Conservation (phyloP, 2,888 invertebrate genomes). For the Eupithecia exiguata region DNA sequence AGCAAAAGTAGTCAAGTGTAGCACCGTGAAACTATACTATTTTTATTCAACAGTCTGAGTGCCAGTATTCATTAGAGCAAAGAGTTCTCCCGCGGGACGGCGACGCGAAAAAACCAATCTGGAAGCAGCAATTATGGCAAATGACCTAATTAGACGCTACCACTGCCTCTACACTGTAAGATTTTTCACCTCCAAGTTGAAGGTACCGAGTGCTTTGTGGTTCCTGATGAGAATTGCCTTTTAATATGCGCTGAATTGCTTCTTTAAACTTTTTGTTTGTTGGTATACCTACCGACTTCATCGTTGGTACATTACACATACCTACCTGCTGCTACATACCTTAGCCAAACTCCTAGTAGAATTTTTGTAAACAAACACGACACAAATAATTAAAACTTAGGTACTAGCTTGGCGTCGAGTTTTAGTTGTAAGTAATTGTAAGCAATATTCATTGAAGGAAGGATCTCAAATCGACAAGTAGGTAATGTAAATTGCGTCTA, state of each 20-base stretch:
- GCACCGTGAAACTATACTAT: slow-evolving; percentile 49
- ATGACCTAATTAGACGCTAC: slow-evolving; percentile 73
- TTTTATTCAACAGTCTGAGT: slow-evolving; percentile 52
- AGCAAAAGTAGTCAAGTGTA: slow-evolving; percentile 44
- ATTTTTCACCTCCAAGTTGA: slow-evolving; percentile 62
- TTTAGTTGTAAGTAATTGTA: no score
- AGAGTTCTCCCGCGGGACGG: slow-evolving; percentile 71
- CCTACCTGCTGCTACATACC: no score
- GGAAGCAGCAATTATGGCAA: slow-evolving; percentile 78
- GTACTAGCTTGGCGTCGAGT: no score
- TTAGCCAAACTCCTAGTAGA: no score
- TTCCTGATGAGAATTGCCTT: slow-evolving; percentile 60
- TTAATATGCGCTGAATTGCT: slow-evolving; percentile 58
- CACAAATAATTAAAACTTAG: no score
- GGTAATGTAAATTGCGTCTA: no score
- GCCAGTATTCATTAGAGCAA: slow-evolving; percentile 69
- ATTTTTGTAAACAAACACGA: no score
- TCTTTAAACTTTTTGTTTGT: slow-evolving; percentile 31
- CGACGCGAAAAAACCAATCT: slow-evolving; percentile 82
- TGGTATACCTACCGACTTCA: neutral
- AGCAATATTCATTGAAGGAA: no score
- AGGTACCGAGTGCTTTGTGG: slow-evolving; percentile 54
- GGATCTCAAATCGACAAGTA: no score
- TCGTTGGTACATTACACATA: no score
- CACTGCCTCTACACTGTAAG: slow-evolving; percentile 54